These are phyloP conservation scores for Pristionchus japonicus DNA, from an alignment of 2,888 invertebrate genomes.

Conservation along the genomic window DNA sequence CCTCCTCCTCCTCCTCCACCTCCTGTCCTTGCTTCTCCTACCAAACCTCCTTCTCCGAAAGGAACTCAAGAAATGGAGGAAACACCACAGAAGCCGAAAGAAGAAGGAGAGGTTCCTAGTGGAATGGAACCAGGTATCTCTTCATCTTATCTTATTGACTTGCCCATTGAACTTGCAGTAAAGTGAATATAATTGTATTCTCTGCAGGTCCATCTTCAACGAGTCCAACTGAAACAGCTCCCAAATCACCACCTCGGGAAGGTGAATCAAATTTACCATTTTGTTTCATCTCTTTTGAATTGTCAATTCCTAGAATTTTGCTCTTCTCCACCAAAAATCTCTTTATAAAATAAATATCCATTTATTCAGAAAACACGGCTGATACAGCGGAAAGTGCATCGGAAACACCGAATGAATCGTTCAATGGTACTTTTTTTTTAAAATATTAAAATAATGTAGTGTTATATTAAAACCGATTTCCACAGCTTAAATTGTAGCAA, in stretches of 20 bases:
- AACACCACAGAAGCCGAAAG: background rate
- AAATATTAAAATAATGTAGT: background rate
- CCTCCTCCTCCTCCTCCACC: constrained; percentile 19
- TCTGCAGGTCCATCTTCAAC: background rate
- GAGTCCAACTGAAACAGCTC: background rate
- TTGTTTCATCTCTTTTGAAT: too few relatives aligned
- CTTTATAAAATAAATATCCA: too few relatives aligned
- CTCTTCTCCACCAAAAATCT: too few relatives aligned
- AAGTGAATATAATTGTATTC: background rate
- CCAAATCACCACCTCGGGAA: background rate
- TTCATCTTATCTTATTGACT: background rate
- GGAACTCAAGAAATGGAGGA: too few relatives aligned
- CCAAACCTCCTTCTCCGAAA: background rate
- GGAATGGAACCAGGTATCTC: constrained; percentile 1
- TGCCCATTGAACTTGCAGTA: background rate
- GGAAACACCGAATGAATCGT: background rate
- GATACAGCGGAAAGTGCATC: background rate
- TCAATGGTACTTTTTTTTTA: background rate
- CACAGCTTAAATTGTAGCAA: background rate
- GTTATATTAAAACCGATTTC: background rate
- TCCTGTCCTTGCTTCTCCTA: background rate
- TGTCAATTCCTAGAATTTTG: too few relatives aligned
- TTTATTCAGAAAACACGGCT: background rate
- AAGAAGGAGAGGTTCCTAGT: background rate
- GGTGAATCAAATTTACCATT: too few relatives aligned